Base-by-base conservation (phyloP, 2,113 vertebrate species). In the Mormoops blainvillei region DNA sequence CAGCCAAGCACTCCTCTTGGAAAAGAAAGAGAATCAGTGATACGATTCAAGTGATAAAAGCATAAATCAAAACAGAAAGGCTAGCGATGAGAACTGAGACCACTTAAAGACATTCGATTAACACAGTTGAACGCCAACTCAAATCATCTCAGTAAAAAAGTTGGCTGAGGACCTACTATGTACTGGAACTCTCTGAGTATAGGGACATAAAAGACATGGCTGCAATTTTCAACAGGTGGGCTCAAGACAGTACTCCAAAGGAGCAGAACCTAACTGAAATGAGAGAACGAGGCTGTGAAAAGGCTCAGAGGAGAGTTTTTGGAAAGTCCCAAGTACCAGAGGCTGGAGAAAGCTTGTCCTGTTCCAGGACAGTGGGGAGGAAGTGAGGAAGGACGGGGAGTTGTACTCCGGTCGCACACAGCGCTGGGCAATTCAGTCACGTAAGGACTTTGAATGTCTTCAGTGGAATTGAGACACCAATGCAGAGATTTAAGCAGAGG, bases 1-100 rank as follows among this genome's bases (percentile, higher is more conserved):
- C 8, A 54, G 78, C 54, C 92, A 94, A 87, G 4, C 2, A 38
- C 71, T 87, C 74, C 84, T 85, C 63, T 94, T 91, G 58, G 48
- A 73, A 61, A 71, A 92, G 22, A 83, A 94, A 89, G 80, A 15
- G 33, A 45, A 86, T 71, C 7, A 26, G 28, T 93, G 56, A 87
- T 81, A 76, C 7, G 89, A 91, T 84, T 87, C 67, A 95, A 87
- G 22, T 71, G 73, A 95, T 97, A 87, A 93, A 96, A 93, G 31
- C 71, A 80, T 45, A 85, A 87, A 83, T 83, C 28, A 90, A 87
- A 96, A 87, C 76, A 36, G 88, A 91, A 74, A 50, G 58, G 43
- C 3, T 85, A 54, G 3, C 36, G 48, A 38, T 63, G 33, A 85
- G 8, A 33, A 65, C 36, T 76, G 31, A 87, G 11, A 52, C 8